A percentile compares a stretch with the other conserved stretches of the same genome.
Conservation (phyloP, 2,888 invertebrate genomes). For the Watsonalla cultraria region DNA sequence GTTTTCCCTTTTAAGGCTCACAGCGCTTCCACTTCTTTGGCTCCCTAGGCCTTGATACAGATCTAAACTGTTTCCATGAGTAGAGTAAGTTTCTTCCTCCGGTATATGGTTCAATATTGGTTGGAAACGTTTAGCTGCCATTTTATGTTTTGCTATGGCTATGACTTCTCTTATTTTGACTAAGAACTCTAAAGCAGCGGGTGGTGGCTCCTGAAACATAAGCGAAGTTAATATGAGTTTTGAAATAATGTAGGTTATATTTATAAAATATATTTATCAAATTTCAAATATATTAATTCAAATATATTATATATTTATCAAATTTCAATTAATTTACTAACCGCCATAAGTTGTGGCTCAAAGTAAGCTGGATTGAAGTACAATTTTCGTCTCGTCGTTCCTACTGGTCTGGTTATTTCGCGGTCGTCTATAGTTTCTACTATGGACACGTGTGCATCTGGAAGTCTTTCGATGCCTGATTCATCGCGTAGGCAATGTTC, state of each 20-base stretch:
- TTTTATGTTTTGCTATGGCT: conserved; percentile 92
- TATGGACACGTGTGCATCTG: conserved; percentile 91
- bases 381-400: conserved; percentile 86
- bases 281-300: not conserved
- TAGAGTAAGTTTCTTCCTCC: conserved; percentile 83
- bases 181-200: conserved; percentile 93
- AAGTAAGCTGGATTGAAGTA: conserved; percentile 96
- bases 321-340: conserved; percentile 53
- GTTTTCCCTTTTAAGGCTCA: conserved; percentile 81
- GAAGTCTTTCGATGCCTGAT: conserved; percentile 83
- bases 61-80: conserved; percentile 71
- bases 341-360: conserved; percentile 90
- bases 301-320: not conserved
- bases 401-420: conserved; percentile 82
- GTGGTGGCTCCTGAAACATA: conserved; percentile 88
- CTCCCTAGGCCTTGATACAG: conserved; percentile 69
- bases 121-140: conserved; percentile 88
- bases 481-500: conserved; percentile 72
- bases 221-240: not conserved
- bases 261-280: too few relatives aligned
- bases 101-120: conserved; percentile 89
- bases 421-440: conserved; percentile 88
- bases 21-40: conserved; percentile 72
- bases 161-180: conserved; percentile 94
- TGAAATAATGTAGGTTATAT: too few relatives aligned